Conservation (phyloP, 2,113 vertebrate species). For the Mastomys natalensis region DNA sequence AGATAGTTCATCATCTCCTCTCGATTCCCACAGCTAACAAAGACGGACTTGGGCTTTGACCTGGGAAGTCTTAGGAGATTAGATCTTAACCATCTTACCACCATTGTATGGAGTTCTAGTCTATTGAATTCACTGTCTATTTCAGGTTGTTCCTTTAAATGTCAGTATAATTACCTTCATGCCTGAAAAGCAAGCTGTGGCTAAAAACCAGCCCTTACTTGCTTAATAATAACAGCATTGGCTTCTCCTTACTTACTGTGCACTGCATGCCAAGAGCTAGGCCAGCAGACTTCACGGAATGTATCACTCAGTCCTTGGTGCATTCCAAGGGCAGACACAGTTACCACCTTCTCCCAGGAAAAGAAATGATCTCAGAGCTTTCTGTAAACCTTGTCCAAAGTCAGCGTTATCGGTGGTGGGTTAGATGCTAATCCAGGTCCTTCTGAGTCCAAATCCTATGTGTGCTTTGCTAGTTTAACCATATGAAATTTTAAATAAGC, state of each 20-base stretch:
- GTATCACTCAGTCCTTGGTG: neutral
- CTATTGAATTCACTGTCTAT: neutral
- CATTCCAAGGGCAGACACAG: neutral
- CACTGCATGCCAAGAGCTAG: neutral
- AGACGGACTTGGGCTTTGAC: neutral
- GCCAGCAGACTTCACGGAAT: neutral
- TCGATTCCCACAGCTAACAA: neutral
- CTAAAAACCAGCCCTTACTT: conserved; percentile 50
- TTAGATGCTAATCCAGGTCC: neutral
- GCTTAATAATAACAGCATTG: neutral
- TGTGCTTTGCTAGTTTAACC: neutral
- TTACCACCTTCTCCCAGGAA: neutral
- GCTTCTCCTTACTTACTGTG: neutral
- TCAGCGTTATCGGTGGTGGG: neutral
- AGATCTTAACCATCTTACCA: neutral
- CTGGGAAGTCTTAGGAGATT: neutral
- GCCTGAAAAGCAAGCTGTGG: conserved; percentile 18
- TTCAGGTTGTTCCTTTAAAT: conserved; percentile 45
- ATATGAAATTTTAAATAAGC: neutral
- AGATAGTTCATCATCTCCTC: neutral
- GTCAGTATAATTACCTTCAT: neutral
- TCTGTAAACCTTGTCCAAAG: neutral
- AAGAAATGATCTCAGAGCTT: neutral
- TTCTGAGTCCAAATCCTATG: neutral
- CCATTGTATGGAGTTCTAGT: neutral